Conservation (phyloP, 2,888 invertebrate species). For the Sinodicranocentrus sp. region DNA sequence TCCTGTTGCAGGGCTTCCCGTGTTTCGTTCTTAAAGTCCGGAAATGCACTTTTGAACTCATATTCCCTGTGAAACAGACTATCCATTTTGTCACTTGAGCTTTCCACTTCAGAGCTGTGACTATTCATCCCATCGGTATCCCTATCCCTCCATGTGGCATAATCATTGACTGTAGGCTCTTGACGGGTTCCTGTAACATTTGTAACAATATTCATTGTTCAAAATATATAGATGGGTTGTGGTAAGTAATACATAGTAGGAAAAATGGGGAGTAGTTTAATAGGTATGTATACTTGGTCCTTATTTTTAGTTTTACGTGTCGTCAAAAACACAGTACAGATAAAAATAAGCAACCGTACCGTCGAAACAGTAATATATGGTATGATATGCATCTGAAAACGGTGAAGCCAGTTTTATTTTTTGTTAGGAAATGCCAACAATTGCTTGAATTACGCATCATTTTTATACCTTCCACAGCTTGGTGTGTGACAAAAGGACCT, state of each 20-base stretch:
- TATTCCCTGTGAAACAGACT: slow-evolving; percentile 46
- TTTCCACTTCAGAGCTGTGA: slow-evolving; percentile 44
- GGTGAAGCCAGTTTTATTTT: too few relatives aligned
- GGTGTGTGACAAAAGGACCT: slow-evolving; percentile 52
- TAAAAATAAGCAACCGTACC: too few relatives aligned
- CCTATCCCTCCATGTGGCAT: slow-evolving; percentile 53
- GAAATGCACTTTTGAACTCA: slow-evolving; percentile 65
- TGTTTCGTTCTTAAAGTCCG: slow-evolving; percentile 82
- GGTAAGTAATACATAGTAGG: too few relatives aligned
- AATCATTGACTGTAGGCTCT: slow-evolving; percentile 52
- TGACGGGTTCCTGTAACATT: slow-evolving; percentile 35
- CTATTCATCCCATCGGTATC: slow-evolving; percentile 11
- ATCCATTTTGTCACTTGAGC: slow-evolving; percentile 50
- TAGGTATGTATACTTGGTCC: too few relatives aligned
- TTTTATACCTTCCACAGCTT: slow-evolving; percentile 48
- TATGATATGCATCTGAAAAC: too few relatives aligned
- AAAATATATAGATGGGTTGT: too few relatives aligned
- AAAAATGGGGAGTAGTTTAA: too few relatives aligned
- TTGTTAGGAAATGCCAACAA: too few relatives aligned
- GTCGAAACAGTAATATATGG: too few relatives aligned
- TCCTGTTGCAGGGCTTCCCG: slow-evolving; percentile 87
- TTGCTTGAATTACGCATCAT: too few relatives aligned
- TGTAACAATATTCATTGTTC: too few relatives aligned
- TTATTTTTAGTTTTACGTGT: not conserved
- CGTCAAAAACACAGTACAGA: too few relatives aligned